Evolutionary conservation across 92 coral and sea anemone species (phyloP), one percentile per base, ranked within the genome.

Genomic region (Zoanthus solanderi): DNA sequence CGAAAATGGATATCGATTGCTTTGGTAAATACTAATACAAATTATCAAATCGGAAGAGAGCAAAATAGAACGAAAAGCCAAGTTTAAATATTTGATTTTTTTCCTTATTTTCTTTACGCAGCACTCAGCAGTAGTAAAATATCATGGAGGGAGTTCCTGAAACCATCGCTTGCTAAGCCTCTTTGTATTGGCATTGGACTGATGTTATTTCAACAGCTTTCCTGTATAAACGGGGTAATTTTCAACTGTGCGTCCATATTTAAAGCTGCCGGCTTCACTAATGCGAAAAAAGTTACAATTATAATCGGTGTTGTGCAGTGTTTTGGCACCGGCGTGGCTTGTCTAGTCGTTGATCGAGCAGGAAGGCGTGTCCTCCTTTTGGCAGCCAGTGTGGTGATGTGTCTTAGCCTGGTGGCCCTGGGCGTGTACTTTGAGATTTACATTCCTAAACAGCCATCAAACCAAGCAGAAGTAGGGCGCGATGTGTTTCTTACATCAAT

Each of bases 181-280:
- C 88, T 97, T 31, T 77, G 92, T 15, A 83, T 97, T 58, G 90
- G 94, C 68, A 7, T 92, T 0, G 92, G 92, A 7, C 71, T 91
- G 7, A 88, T 94, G 96, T 50, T 95, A 66, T 92, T 97, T 87
- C 99, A 97, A 89, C 99, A 97, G 81, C 92, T 95, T 71, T 75
- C 92, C 75, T 98, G 97, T 28, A 46, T 95, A 47, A 95, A 95
- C 79, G 91, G 97, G 18, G 94, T 97, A 23, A 72, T 95, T 9
- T 88, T 90, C 53, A 95, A 97, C 86, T 92, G 92, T 63, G 96
- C 97, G 9, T 12, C 68, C 16, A 95, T 97, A 84, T 89, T 97
- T 42, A 30, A 71, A 10, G 74, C 69, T 6, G 99, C 99, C 2
- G 99, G 99, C 11, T 84, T 95, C 50, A 57, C 76, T 3, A 42